Conservation (phyloP, 2,113 vertebrate genomes). For the Equus quagga region DNA sequence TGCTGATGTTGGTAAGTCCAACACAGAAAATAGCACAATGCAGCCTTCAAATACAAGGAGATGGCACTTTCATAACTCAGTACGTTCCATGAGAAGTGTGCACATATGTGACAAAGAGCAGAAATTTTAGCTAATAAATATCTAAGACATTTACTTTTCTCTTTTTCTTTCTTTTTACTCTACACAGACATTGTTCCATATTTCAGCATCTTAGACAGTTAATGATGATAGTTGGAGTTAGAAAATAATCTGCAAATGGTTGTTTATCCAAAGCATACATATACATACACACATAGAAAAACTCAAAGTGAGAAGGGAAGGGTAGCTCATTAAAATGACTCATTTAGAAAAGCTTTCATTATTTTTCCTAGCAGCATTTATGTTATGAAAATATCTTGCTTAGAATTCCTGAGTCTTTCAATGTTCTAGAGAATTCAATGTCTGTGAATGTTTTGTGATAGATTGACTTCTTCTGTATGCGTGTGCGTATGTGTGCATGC, state of each 20-base stretch:
- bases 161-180: background rate
- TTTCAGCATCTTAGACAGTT: background rate
- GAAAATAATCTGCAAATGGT: background rate
- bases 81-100: background rate
- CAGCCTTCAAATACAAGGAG: background rate
- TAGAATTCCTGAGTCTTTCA: background rate
- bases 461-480: background rate
- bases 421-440: background rate
- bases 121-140: conserved; percentile 40
- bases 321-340: background rate
- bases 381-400: background rate
- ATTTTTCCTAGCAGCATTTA: background rate
- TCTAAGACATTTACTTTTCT: background rate
- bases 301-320: background rate
- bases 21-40: background rate
- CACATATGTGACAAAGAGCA: background rate
- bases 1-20: background rate
- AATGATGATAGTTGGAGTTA: background rate
- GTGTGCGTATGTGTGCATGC: background rate
- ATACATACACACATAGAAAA: background rate
- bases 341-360: background rate
- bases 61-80: background rate
- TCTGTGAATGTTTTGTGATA: background rate
- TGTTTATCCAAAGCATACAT: background rate
- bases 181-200: background rate